These are phyloP conservation scores for Drosophila arawakana DNA, from an alignment of 1,140 invertebrate genomes.

Conservation along the genomic window DNA sequence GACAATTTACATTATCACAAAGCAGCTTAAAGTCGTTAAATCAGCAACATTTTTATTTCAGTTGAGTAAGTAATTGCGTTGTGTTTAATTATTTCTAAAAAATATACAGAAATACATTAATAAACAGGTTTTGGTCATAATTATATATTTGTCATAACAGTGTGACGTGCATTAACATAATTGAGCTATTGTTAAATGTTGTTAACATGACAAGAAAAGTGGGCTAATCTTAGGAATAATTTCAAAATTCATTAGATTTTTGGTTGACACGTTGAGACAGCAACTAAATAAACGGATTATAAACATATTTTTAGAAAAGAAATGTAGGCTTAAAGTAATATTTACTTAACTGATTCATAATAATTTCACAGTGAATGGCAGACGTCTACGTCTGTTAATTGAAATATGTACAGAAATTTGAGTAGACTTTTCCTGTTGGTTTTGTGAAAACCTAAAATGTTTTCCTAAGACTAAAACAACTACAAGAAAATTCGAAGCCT, in stretches of 20 bases:
- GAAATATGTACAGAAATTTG: slow-evolving; percentile 6
- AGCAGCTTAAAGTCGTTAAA: background rate
- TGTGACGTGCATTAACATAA: slow-evolving; percentile 12
- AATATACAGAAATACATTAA: background rate
- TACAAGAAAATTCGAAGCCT: slow-evolving; percentile 22
- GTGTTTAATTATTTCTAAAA: slow-evolving; percentile 5
- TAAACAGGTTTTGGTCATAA: background rate
- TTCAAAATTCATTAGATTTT: too few relatives aligned
- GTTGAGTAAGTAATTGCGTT: slow-evolving; percentile 1
- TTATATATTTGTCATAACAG: slow-evolving; percentile 1
- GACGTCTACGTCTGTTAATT: background rate
- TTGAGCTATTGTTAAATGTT: slow-evolving; percentile 11
- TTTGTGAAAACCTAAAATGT: background rate
- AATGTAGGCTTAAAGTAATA: background rate
- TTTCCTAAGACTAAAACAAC: slow-evolving; percentile 7
- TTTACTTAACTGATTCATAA: background rate
- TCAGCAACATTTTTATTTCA: background rate
- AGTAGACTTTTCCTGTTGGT: slow-evolving; percentile 17
- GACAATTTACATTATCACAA: slow-evolving; percentile 17
- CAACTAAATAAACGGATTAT: background rate
- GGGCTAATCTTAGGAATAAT: too few relatives aligned
- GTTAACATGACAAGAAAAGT: slow-evolving; percentile 13
- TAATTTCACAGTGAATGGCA: background rate
- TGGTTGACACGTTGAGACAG: too few relatives aligned
- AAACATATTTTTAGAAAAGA: background rate